A percentile compares a stretch with the other conserved stretches of the same genome.
phyloP scores from a whole-genome alignment of 2,888 invertebrate genomes.

The Kuschelorhynchus macadamiae region DNA sequence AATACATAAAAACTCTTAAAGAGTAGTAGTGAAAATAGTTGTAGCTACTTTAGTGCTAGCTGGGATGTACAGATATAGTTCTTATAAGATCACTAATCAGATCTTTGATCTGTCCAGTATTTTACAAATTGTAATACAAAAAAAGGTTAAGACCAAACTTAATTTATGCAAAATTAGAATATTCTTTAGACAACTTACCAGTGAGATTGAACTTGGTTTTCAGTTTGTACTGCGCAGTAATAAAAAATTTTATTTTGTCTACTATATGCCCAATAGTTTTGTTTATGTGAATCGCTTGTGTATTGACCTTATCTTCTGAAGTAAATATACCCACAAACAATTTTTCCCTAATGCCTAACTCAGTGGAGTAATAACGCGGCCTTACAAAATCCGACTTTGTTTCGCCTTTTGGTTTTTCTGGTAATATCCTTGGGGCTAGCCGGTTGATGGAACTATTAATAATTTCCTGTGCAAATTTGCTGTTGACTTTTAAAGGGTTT shows the following conservation, averaged over 20 bases:
- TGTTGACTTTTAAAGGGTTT: conserved; percentile 40
- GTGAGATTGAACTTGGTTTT: conserved; percentile 64
- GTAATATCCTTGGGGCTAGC: conserved; percentile 51
- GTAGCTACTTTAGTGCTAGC: no score
- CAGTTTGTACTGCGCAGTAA: conserved; percentile 67
- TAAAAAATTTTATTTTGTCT: conserved; percentile 79
- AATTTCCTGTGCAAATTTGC: conserved; percentile 54
- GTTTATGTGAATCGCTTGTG: conserved; percentile 87
- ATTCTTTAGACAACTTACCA: conserved; percentile 76
- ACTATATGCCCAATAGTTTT: conserved; percentile 88
- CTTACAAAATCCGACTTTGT: conserved; percentile 75
- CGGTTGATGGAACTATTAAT: conserved; percentile 56
- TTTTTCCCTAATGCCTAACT: conserved; percentile 92
- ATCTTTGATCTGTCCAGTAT: no score
- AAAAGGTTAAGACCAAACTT: no score
- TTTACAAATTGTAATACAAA: background rate
- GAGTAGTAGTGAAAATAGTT: no score
- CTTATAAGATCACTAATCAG: no score
- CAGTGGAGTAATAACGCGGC: conserved; percentile 95
- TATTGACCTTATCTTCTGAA: conserved; percentile 79
- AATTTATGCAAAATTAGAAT: no score
- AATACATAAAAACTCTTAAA: no score
- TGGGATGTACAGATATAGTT: no score
- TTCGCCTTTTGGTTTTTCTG: conserved; percentile 53
- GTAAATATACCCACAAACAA: conserved; percentile 90